Evolutionary conservation across 2,797 vertebrate genomes (phyloP).

Genomic region (Sebastes steindachneri): DNA sequence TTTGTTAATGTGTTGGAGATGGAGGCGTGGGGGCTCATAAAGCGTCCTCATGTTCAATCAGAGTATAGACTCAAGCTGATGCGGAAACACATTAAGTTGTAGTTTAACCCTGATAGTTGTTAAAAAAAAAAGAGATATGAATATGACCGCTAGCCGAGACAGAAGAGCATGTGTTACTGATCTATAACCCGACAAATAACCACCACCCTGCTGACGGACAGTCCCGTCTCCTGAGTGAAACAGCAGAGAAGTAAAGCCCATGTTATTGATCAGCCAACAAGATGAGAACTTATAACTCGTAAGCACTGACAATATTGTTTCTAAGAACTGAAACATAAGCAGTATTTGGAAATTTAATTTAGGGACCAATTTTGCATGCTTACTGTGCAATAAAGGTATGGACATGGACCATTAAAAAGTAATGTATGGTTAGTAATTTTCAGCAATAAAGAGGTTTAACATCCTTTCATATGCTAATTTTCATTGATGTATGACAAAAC

Average conservation of each 20-base stretch:
- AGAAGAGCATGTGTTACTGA: constrained; percentile 33
- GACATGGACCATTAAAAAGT: not conserved
- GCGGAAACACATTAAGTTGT: constrained; percentile 39
- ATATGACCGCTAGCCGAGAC: not conserved
- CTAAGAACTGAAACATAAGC: not conserved
- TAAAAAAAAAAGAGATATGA: constrained; percentile 14
- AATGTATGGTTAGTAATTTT: not conserved
- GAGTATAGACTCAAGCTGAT: constrained; percentile 4
- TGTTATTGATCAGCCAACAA: constrained; percentile 16
- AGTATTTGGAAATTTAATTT: not conserved
- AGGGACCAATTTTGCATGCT: not conserved
- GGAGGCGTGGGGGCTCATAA: constrained; percentile 37
- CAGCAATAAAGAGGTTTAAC: not conserved
- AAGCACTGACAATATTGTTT: not conserved
- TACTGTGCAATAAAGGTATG: not conserved
- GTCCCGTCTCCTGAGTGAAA: not conserved
- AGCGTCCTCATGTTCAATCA: constrained; percentile 28
- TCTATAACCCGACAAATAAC: constrained; percentile 5
- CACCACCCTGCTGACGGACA: not conserved
- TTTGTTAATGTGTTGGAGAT: constrained; percentile 41
- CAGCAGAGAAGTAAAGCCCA: not conserved
- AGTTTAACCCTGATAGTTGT: constrained; percentile 3
- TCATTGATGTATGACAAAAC: not conserved
- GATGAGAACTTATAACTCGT: not conserved
- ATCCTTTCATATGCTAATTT: not conserved